These are phyloP conservation scores for Axinella damicornis DNA, from an alignment of 37 sponge, comb jelly and placozoan genomes.

Conservation along the genomic window DNA sequence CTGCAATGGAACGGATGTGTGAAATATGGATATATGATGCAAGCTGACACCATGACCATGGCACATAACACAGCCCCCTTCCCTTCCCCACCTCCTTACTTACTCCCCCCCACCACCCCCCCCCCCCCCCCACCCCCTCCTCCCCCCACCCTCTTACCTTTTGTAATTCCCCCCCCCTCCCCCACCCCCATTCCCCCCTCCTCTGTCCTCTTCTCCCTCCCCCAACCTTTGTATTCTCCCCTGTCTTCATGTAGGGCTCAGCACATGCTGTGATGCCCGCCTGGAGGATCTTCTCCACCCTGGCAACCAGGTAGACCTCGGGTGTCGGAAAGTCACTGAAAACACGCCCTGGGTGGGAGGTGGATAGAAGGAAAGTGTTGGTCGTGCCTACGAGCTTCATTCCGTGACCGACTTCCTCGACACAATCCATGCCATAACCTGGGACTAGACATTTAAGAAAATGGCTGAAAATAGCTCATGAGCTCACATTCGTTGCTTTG, in stretches of 20 bases:
- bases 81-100: not conserved
- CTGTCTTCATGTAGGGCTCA: conserved; percentile 88
- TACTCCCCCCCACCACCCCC: not conserved
- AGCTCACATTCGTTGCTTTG: conserved; percentile 32
- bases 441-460: too few relatives aligned
- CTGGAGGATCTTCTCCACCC: conserved; percentile 87
- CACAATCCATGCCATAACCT: too few relatives aligned
- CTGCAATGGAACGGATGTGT: conserved; percentile 29
- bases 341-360: conserved; percentile 63
- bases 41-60: too few relatives aligned
- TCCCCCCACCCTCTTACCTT: not conserved
- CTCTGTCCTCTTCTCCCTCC: not conserved
- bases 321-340: conserved; percentile 83
- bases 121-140: too few relatives aligned
- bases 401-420: too few relatives aligned
- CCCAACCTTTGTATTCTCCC: conserved; percentile 68
- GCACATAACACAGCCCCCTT: too few relatives aligned
- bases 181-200: too few relatives aligned
- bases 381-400: too few relatives aligned
- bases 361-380: too few relatives aligned
- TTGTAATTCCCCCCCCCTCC: not conserved
- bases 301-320: conserved; percentile 83
- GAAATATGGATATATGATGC: too few relatives aligned
- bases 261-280: conserved; percentile 71
- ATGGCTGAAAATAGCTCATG: too few relatives aligned